Evolutionary conservation across 2,888 invertebrate genomes (phyloP), one percentile per base, ranked within the genome.

Genomic region (Tipula unca): DNA sequence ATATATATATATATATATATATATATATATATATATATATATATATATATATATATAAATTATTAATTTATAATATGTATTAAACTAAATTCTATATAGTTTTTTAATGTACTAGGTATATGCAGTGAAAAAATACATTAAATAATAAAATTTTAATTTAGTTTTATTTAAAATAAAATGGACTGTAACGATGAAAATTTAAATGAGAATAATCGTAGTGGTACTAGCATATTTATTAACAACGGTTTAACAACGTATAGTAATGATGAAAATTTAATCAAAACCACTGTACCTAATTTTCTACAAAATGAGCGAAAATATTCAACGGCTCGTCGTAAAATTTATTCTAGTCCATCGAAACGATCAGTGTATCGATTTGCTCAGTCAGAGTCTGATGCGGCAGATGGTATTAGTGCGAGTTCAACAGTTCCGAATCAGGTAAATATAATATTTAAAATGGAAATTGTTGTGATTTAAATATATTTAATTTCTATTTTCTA

Each of bases 321-420:
- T 54, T 54, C 32, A 4, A 29, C n/a, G n/a, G 32, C 48, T 10
- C 85, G 85, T 3, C 29, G 85, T 13, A 82, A 86, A 85, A 85
- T 86, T 84, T 69, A 86, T 39, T 86, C 86, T 20, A 86, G 86
- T 20, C 86, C 86, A 85, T 83, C 85, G 14, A 86, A 86, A 69
- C 88, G 89, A n/a, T 86, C 88, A 6, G 10, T 69, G 10, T 87
- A 90, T 86, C 87, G 91, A 87, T 88, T 89, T 42, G 91, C 90
- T 86, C 90, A 91, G 86, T 90, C 91, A 54, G 90, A 90, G 25
- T 90, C 90, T 69, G 90, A 89, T 32, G 88, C 89, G 1, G 90
- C 89, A 3, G 89, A 89, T n/a, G 6, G n/a, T 83, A 13, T 0
- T 69, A 69, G 25, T 25, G n/a, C n/a, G n/a, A 20, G 25, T 48